phyloP scores from a whole-genome alignment of 2,888 invertebrate species.

The Cremastobaeus sp. region DNA sequence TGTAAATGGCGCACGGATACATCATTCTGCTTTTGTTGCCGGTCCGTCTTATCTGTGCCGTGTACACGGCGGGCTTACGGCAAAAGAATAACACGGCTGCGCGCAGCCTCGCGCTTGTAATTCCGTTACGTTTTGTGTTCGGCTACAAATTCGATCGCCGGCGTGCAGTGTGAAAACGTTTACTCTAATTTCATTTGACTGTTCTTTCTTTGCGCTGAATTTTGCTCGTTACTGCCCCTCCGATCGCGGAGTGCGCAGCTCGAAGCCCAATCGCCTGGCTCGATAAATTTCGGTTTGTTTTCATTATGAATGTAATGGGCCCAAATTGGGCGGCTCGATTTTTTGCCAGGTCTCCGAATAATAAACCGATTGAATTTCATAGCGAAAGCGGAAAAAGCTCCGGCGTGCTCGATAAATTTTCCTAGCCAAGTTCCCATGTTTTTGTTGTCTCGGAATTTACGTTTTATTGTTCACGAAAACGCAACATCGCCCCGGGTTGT shows the following conservation, averaged over 20 bases:
- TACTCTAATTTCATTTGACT: conserved; percentile 21
- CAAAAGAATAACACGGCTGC: conserved; percentile 44
- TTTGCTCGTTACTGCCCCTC: too few species aligned
- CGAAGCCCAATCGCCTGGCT: too few species aligned
- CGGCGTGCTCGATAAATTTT: conserved; percentile 6
- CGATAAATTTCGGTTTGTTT: too few species aligned
- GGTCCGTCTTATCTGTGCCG: conserved; percentile 38
- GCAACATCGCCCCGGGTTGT: conserved; percentile 7
- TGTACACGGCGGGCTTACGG: conserved; percentile 31
- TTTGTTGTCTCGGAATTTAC: conserved; percentile 26
- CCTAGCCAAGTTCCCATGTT: conserved; percentile 1
- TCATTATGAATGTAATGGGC: too few species aligned
- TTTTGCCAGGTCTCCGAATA: too few species aligned
- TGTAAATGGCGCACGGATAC: conserved; percentile 50
- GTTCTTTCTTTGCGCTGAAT: too few species aligned
- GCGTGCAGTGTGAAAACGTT: conserved; percentile 8
- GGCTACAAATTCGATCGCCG: conserved; percentile 11
- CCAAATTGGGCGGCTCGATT: too few species aligned
- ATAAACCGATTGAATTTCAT: not conserved
- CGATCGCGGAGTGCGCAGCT: too few species aligned
- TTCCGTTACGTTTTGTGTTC: conserved; percentile 34
- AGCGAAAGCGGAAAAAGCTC: not conserved
- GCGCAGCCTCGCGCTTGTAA: conserved; percentile 29
- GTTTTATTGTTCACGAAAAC: conserved; percentile 36
- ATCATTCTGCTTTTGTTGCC: conserved; percentile 52